Conservation (phyloP, 2,888 invertebrate species). For the Tenthredo scrophulariae region DNA sequence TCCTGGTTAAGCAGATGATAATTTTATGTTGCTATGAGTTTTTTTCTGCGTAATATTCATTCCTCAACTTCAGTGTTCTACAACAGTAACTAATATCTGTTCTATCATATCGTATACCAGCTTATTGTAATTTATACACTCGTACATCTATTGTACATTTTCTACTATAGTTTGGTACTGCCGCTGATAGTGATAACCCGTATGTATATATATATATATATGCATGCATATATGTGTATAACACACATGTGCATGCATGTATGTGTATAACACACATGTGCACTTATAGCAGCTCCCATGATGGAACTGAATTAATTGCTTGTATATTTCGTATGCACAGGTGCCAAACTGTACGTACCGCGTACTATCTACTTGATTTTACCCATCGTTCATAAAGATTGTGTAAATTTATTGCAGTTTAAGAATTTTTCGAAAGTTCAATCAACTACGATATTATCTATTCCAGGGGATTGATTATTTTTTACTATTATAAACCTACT, state of each 20-base stretch:
- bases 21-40: neutral
- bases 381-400: neutral
- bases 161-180: conserved; percentile 31
- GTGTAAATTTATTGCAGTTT: neutral
- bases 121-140: conserved; percentile 36
- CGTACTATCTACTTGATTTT: neutral
- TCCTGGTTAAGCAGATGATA: neutral
- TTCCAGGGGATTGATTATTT: neutral
- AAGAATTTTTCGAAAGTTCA: neutral
- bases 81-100: neutral
- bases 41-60: neutral
- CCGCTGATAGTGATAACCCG: conserved; percentile 39
- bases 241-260: neutral
- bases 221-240: neutral
- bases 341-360: conserved; percentile 14
- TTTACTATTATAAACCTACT: neutral
- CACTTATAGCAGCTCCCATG: neutral
- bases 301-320: neutral
- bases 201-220: neutral
- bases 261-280: neutral
- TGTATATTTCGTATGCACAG: conserved; percentile 40
- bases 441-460: neutral
- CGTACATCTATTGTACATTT: conserved; percentile 5
- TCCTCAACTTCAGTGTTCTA: neutral
- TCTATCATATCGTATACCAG: neutral